These are phyloP conservation scores for Megamerina dolium DNA, from an alignment of 2,888 invertebrate species.

Conservation along the genomic window DNA sequence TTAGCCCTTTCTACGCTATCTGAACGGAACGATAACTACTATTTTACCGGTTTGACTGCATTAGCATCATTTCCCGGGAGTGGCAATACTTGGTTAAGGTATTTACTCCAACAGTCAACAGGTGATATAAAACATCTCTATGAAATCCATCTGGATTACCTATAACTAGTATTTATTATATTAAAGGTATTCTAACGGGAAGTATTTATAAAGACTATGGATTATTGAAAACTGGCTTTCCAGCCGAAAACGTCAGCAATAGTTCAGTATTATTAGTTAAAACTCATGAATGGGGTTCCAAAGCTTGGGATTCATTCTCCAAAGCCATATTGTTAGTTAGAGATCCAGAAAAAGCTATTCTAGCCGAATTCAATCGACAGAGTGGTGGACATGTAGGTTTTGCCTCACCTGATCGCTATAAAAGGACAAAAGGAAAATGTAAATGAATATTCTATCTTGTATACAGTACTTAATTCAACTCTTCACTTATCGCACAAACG, in stretches of 20 bases:
- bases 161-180: background rate
- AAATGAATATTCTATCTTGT: too few relatives aligned
- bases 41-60: constrained; percentile 49
- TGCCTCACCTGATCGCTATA: constrained; percentile 63
- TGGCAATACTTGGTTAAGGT: constrained; percentile 78
- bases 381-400: constrained; percentile 76
- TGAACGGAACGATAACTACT: too few relatives aligned
- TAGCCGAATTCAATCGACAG: constrained; percentile 73
- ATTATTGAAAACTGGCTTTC: constrained; percentile 70
- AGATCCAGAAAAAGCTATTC: constrained; percentile 61
- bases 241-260: constrained; percentile 69
- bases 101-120: constrained; percentile 71
- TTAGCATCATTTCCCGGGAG: constrained; percentile 78
- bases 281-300: constrained; percentile 68
- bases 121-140: constrained; percentile 49
- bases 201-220: constrained; percentile 79
- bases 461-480: too few relatives aligned
- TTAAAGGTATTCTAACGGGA: constrained; percentile 66
- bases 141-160: background rate
- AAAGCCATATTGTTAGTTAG: constrained; percentile 67
- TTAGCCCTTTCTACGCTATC: too few relatives aligned
- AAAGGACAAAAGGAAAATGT: constrained; percentile 59
- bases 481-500: too few relatives aligned
- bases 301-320: constrained; percentile 55
- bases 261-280: constrained; percentile 73